phyloP scores from a whole-genome alignment of 2,888 invertebrate genomes.

The Drosophila greeni region DNA sequence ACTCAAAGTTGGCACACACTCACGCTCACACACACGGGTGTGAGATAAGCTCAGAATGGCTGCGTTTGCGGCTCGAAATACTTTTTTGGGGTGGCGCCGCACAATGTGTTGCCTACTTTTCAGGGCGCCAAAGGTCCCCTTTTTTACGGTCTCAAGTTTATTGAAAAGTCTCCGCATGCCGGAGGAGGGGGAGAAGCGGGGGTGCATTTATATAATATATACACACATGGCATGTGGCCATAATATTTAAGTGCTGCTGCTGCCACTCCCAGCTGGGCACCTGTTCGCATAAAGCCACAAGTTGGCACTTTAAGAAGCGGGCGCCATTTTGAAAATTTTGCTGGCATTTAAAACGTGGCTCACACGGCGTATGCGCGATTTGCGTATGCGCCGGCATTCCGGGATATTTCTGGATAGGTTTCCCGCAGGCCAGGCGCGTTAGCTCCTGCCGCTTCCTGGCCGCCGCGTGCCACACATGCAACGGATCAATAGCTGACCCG shows the following conservation, averaged over 20 bases:
- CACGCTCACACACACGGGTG: conserved; percentile 3
- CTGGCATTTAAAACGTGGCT: conserved; percentile 47
- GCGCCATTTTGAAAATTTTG: conserved; percentile 68
- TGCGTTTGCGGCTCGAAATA: neutral
- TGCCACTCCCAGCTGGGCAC: conserved; percentile 58
- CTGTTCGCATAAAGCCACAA: conserved; percentile 75
- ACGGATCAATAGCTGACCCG: conserved; percentile 66
- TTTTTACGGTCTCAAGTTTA: conserved; percentile 21
- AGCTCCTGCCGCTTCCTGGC: conserved; percentile 42
- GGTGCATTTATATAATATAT: conserved; percentile 12
- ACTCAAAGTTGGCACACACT: conserved; percentile 23
- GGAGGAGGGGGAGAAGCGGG: no score
- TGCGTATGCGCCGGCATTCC: conserved; percentile 6
- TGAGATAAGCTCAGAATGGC: conserved; percentile 1
- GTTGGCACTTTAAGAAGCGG: conserved; percentile 76
- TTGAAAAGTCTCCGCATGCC: neutral
- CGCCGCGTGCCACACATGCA: conserved; percentile 62
- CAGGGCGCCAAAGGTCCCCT: conserved; percentile 1
- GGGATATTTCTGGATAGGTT: conserved; percentile 2
- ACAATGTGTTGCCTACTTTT: conserved; percentile 26
- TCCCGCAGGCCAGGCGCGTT: conserved; percentile 22
- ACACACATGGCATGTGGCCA: neutral
- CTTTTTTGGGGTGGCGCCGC: neutral
- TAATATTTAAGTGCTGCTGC: neutral
- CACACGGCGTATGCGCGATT: conserved; percentile 34